Evolutionary conservation across 2,113 vertebrate genomes (phyloP), one percentile per base, ranked within the genome.

Genomic region (Brachyhypopomus gauderio): DNA sequence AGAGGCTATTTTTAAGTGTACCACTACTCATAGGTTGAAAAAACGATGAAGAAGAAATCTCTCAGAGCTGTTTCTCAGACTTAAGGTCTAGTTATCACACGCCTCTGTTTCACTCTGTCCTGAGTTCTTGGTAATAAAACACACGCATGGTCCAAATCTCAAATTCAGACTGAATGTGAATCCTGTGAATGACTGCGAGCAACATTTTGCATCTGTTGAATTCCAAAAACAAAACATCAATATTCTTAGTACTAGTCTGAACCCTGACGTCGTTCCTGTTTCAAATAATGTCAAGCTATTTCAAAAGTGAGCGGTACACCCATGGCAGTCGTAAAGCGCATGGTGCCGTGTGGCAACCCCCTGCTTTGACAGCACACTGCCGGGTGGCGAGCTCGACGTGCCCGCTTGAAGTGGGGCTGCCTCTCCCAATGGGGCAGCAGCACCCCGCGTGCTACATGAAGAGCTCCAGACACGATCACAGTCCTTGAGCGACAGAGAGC

Each of bases 1-100:
- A 71, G 59, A 27, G 59, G 3, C 81, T 83, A 73, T 78, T 52
- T 83, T 78, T 78, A 66, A 45, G 55, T 8, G 4, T 25, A 27
- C 27, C 45, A 4, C 17, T 27, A 69, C 75, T 62, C 38, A n/a
- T 60, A 16, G 16, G 38, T 19, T 63, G 9, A 52, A 73, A 63
- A 52, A 34, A 69, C 7, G 9, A 56, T 11, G 3, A 6, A 34
- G 45, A 7, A 48, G 27, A 34, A 52, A 16, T 23, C 19, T 27
- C 23, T 55, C 20, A 6, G 3, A 20, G 27, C 27, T 78, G 20
- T 52, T 56, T 3, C 56, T 23, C 27, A 34, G 30, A 66, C 14
- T n/a, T 59, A 52, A 52, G 12, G 45, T 52, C 45, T 52, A 52
- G 45, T 52, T 3, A 52, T 52, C 45, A 52, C 45, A 52, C 41